Evolutionary conservation across 2,797 vertebrate genomes (phyloP), one percentile per base, ranked within the genome.

Genomic region (Sebastes steindachneri): DNA sequence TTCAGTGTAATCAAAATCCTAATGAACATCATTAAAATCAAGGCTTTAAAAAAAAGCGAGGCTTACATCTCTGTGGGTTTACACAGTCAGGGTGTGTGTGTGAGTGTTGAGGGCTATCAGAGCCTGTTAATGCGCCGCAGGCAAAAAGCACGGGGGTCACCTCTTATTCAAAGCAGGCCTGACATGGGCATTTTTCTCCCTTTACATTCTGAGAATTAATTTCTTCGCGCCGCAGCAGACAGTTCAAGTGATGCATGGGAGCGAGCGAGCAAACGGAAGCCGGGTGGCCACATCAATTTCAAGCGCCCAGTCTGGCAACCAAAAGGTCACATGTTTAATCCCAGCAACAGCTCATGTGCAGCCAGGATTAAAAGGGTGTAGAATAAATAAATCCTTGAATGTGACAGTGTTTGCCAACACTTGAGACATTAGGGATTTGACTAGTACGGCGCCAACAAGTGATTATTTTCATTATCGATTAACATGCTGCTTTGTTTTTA

Each of bases 1-100:
- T 92, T 86, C 74, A 73, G 51, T 9, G 73, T 83, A 86, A 91
- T 91, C 90, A 80, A 85, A 89, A 89, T 87, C 84, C 80, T 92
- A 90, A 93, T 93, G 88, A 93, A 89, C 81, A 77, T 91, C 74
- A 86, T 91, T 91, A 86, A 88, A 89, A 88, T 85, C 80, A 81
- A 79, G 77, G 51, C 71, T 79, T 83, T 71, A 83, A 87, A 87
- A 85, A 86, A 87, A 83, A 31, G 19, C 3, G 23, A 48, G 75
- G 73, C 79, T 87, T 77, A 71, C 79, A 82, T 82, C 84, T 74
- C 77, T 66, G 53, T 85, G 70, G 23, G 60, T 83, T 86, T 73
- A 78, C 76, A 72, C 63, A 81, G 76, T 41, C 31, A 33, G 65
- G 28, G 53, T 67, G 66, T 69, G 41, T 68, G 41, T 21, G 54